Evolutionary conservation across 2,113 vertebrate genomes (phyloP), one percentile per base, ranked within the genome.

Genomic region (Sander vitreus): DNA sequence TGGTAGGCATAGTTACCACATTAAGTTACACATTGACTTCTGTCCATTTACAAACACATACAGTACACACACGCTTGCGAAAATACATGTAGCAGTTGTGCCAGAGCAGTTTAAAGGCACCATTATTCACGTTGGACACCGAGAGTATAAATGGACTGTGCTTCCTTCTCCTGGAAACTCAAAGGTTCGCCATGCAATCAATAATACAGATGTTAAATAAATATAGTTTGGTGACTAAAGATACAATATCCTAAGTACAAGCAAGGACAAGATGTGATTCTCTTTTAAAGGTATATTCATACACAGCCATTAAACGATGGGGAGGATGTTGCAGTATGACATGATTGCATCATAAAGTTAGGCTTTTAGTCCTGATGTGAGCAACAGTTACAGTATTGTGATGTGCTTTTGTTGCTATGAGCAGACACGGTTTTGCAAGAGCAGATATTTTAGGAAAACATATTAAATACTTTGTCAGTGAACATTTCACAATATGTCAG

Each of bases 81-180:
- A 50, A n/a, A 62, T 50, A 78, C 23, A 16, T 11, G 12, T 48
- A 25, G 21, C n/a, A 30, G 6, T 23, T 30, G 18, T 48, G 36
- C 50, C 6, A 23, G 36, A 50, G 50, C 19, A 54, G 55, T 64
- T 57, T 50, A 21, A 53, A 43, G 11, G 25, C 36, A 23, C 25
- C 14, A 66, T 72, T 33, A 76, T 11, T 78, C 62, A 65, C 36
- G 27, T 21, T 21, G 43, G 73, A 71, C 30, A 23, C 10, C 10
- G 7, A 15, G 51, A 33, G 30, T 69, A 65, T 78, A 51, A 73
- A 81, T 72, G 39, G 55, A 50, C n/a, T 54, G 19, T 70, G 58
- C 33, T 27, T n/a, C n/a, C n/a, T 57, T 78, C 43, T 51, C 30
- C 16, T 83, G 71, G 23, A 65, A 78, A 53, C 36, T 45, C 15